These are phyloP conservation scores for Magallana angulata DNA, from an alignment of 1,140 invertebrate species.

Conservation along the genomic window DNA sequence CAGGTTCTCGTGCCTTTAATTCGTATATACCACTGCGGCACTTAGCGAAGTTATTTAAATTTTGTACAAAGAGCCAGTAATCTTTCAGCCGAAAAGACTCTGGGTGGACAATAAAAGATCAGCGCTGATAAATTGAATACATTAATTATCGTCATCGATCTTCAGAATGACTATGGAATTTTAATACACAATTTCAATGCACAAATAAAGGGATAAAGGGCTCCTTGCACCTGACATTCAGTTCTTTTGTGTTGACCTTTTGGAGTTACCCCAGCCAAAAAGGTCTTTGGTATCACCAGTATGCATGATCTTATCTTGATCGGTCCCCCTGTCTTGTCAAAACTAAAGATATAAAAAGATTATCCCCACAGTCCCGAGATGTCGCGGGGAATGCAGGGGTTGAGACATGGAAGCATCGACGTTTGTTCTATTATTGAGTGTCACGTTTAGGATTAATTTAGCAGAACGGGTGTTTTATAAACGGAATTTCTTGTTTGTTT, in stretches of 20 bases:
- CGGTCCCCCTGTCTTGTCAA: background rate
- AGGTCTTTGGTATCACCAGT: background rate
- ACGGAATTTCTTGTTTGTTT: too few relatives aligned
- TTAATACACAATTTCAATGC: conserved; percentile 28
- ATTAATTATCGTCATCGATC: conserved; percentile 36
- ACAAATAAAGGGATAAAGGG: conserved; percentile 26
- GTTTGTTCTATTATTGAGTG: too few relatives aligned
- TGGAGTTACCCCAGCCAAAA: background rate
- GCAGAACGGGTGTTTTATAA: too few relatives aligned
- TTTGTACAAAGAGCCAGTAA: conserved; percentile 21
- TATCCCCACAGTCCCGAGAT: too few relatives aligned
- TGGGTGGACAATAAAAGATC: conserved; percentile 25
- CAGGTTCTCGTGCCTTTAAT: background rate
- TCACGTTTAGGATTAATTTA: too few relatives aligned
- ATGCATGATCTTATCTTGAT: background rate
- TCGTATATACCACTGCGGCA: background rate
- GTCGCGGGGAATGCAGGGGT: too few relatives aligned
- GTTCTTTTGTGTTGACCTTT: background rate
- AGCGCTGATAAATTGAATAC: conserved; percentile 25
- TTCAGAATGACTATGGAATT: conserved; percentile 4
- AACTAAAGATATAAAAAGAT: background rate
- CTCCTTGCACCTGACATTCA: background rate
- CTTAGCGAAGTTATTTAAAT: conserved; percentile 21
- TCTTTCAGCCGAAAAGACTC: conserved; percentile 23
- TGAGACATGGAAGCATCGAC: too few relatives aligned